Percentiles rank a stretch among this genome's conserved stretches.
Evolutionary conservation across 1,140 invertebrate genomes (phyloP).

Genomic region (Gonatopus flavifemur): DNA sequence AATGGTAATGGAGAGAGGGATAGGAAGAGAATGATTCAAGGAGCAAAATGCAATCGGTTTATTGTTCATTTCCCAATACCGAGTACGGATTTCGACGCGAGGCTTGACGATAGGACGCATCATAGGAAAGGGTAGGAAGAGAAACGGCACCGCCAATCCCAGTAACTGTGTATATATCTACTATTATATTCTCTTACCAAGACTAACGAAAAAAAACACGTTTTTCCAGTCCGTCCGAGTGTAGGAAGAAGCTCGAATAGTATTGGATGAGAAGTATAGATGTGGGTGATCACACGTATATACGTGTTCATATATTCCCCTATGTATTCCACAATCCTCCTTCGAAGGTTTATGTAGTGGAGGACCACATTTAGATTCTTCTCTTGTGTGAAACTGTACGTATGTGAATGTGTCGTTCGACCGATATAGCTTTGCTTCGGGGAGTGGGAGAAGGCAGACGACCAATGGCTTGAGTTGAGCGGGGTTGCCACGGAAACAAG

Average conservation of each 20-base stretch:
- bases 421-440: conserved; percentile 22
- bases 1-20: too few relatives aligned
- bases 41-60: conserved; percentile 15
- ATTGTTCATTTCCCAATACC: conserved; percentile 30
- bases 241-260: too few relatives aligned
- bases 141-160: conserved; percentile 28
- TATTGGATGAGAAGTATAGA: too few relatives aligned
- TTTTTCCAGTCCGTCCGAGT: too few relatives aligned
- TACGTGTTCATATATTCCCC: too few relatives aligned
- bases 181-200: too few relatives aligned
- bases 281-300: too few relatives aligned
- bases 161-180: conserved; percentile 25
- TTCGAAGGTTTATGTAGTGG: too few relatives aligned
- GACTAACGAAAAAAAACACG: too few relatives aligned
- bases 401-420: conserved; percentile 26
- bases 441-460: conserved; percentile 30
- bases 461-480: conserved; percentile 48
- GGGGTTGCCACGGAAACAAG: conserved; percentile 56
- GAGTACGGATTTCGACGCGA: conserved; percentile 27
- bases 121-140: conserved; percentile 31
- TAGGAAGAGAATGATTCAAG: not conserved
- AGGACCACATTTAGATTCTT: too few relatives aligned
- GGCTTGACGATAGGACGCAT: conserved; percentile 24
- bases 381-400: too few relatives aligned
- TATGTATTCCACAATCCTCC: too few relatives aligned